phyloP scores from a whole-genome alignment of 2,888 invertebrate genomes.

The Rhagonycha lutea region DNA sequence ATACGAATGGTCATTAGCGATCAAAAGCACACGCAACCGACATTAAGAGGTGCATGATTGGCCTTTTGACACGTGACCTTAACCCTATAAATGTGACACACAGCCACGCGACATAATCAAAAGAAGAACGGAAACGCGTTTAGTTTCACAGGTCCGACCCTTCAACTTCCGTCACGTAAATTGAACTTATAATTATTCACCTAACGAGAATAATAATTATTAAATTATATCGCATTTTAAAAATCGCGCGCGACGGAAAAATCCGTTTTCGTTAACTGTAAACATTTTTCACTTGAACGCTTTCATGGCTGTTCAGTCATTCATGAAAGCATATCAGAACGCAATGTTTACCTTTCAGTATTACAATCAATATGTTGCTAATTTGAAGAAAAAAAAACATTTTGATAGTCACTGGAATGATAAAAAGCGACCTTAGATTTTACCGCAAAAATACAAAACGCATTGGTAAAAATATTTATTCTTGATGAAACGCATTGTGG shows the following conservation, averaged over 20 bases:
- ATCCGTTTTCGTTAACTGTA: background rate
- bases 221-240: background rate
- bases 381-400: background rate
- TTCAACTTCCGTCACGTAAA: conserved; percentile 10
- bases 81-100: conserved; percentile 23
- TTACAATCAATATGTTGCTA: too few species aligned
- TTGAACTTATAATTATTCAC: background rate
- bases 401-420: background rate
- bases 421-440: background rate
- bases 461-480: background rate
- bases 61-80: conserved; percentile 41
- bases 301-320: conserved; percentile 12
- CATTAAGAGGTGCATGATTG: conserved; percentile 36
- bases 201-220: background rate
- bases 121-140: conserved; percentile 33
- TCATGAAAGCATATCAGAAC: conserved; percentile 6
- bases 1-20: conserved; percentile 24
- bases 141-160: conserved; percentile 26
- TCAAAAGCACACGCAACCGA: conserved; percentile 32
- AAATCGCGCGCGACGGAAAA: background rate
- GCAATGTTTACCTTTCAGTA: background rate
- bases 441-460: background rate
- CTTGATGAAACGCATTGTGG: background rate
- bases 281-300: conserved; percentile 3
- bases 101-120: conserved; percentile 29